Evolutionary conservation across 2,797 vertebrate genomes (phyloP).

Genomic region (Clamator glandarius): DNA sequence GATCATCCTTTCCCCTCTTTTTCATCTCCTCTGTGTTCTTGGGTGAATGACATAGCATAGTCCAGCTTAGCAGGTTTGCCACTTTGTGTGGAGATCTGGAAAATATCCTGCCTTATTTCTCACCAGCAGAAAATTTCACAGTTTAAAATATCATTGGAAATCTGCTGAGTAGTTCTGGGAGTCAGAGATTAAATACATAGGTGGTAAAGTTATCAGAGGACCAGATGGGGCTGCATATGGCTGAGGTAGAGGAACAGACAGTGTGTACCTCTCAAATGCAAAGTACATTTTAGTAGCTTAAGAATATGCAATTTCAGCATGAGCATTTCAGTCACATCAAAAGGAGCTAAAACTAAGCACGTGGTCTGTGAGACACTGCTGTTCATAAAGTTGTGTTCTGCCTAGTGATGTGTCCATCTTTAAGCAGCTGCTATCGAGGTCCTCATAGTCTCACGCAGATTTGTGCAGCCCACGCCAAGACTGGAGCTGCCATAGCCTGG

Average conservation of each 20-base stretch:
- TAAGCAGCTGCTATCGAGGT: background rate
- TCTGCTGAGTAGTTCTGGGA: background rate
- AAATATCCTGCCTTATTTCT: background rate
- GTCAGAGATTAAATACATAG: background rate
- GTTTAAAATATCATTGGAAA: background rate
- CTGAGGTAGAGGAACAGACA: background rate
- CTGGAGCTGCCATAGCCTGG: background rate
- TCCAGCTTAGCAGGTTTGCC: background rate
- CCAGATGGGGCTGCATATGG: background rate
- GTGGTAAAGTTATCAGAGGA: background rate
- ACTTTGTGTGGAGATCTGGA: background rate
- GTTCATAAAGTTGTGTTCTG: background rate
- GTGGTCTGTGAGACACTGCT: background rate
- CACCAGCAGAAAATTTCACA: background rate
- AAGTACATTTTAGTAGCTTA: background rate
- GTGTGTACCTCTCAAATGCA: background rate
- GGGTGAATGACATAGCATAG: background rate
- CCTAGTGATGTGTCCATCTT: background rate
- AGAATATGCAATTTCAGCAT: background rate
- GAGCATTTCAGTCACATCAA: background rate
- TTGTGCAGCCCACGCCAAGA: background rate
- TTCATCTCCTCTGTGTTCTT: background rate
- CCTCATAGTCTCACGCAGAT: background rate
- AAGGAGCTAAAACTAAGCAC: background rate
- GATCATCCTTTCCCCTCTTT: background rate